Evolutionary conservation across 2,113 vertebrate genomes (phyloP).

Genomic region (Archilochus colubris): DNA sequence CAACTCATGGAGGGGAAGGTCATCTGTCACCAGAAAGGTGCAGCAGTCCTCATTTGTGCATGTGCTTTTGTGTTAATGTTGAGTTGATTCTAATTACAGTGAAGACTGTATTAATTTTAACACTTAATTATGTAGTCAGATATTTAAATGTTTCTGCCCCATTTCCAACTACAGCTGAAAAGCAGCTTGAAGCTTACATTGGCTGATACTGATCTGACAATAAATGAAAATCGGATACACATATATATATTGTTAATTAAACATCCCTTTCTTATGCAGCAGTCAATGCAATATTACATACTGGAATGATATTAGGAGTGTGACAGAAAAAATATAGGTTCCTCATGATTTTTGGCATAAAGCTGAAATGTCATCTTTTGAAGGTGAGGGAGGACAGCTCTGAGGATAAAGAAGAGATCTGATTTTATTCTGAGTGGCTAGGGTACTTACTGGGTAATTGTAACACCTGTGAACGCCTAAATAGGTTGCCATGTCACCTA

Average conservation of each 20-base stretch:
- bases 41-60: conserved; percentile 36
- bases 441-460: background rate
- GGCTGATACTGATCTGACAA: background rate
- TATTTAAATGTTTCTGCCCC: background rate
- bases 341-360: background rate
- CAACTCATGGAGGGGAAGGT: conserved; percentile 79
- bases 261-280: background rate
- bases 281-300: background rate
- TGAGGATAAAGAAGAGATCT: background rate
- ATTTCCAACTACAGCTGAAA: background rate
- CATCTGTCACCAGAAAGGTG: conserved; percentile 86
- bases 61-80: background rate
- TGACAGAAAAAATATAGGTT: background rate
- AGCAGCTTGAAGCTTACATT: background rate
- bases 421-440: background rate
- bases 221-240: background rate
- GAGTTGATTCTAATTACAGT: conserved; percentile 9
- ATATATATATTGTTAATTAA: background rate
- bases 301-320: background rate
- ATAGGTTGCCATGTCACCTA: background rate
- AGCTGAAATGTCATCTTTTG: background rate
- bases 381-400: background rate
- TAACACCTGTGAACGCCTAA: background rate
- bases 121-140: background rate
- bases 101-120: conserved; percentile 9